Evolutionary conservation across 2,113 vertebrate species (phyloP), one percentile per base, ranked within the genome.

Genomic region (Menura novaehollandiae): DNA sequence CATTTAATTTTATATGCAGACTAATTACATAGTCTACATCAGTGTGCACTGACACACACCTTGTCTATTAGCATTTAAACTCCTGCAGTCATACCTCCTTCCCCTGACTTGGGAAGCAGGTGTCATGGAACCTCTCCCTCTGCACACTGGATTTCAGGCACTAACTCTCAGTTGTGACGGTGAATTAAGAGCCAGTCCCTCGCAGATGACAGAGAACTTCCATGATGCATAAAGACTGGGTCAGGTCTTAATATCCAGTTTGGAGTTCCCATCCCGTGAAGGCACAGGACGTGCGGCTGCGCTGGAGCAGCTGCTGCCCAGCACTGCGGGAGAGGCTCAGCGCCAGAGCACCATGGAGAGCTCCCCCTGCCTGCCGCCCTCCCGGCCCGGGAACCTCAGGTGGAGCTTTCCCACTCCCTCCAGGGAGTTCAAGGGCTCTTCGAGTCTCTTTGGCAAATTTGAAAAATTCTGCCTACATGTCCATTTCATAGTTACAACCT

Each of bases 211-310:
- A 53, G 13, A 72, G 56, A 37, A 35, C 15, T 27, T 52, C 32
- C 49, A 18, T 2, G 26, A 15, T 2, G 10, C 28, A 27, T 11
- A 51, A n/a, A 39, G 39, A 16, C 1, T 9, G 21, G 9, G 11
- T 35, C 18, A 52, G 47, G 10, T 68, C 46, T 49, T 51, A 32
- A 19, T 49, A 27, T 0, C 30, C 19, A 9, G 10, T 32, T 22
- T 14, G 21, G 12, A 59, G n/a, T 15, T 49, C 4, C 46, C 12
- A 41, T 16, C 14, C 60, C 27, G 86, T 4, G 39, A 26, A 62
- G 32, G 41, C 2, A 15, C 11, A 2, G 68, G 26, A 22, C 0
- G 0, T 0, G 2, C 6, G 47, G 47, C 47, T 33, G 12, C 13
- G 10, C 37, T 33, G 2, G 5, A 30, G 37, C 13, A 11, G 74